phyloP scores from a whole-genome alignment of 2,113 vertebrate species.

The Ammospiza nelsoni region DNA sequence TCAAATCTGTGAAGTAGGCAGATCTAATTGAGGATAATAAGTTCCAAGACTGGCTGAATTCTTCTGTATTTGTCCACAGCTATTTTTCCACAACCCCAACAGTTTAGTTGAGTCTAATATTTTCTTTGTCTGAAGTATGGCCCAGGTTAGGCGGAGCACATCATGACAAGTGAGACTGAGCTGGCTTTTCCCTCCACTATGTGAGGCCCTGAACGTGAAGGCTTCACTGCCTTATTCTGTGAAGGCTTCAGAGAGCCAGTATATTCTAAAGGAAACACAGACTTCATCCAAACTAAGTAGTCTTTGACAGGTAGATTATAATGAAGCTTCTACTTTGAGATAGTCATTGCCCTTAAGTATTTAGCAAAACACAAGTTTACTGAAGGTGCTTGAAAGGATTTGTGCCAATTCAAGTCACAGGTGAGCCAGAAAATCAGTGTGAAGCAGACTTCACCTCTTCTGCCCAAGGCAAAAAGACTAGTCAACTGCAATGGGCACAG shows the following conservation, averaged over 20 bases:
- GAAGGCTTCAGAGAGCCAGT: not conserved
- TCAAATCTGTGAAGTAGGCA: not conserved
- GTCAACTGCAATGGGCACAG: not conserved
- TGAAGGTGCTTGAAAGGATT: not conserved
- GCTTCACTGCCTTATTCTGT: not conserved
- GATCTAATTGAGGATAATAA: not conserved
- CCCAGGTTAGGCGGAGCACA: not conserved
- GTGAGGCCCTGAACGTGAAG: accelerated
- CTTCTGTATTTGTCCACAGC: not conserved
- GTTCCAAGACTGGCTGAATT: not conserved
- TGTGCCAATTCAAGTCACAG: not conserved
- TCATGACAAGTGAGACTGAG: not conserved
- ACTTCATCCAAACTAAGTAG: not conserved
- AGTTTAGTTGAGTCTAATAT: not conserved
- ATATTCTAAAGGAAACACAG: not conserved
- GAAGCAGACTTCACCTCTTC: not conserved
- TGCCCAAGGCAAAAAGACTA: not conserved
- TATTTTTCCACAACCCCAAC: not conserved
- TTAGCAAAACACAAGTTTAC: not conserved
- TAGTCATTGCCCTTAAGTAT: not conserved
- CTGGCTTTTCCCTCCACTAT: not conserved
- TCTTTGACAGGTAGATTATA: not conserved
- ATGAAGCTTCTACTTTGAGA: not conserved
- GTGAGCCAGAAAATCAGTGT: not conserved
- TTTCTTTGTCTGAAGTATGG: not conserved